Base-by-base conservation (phyloP, 2,888 invertebrate species). In the Hoplodrina blanda region DNA sequence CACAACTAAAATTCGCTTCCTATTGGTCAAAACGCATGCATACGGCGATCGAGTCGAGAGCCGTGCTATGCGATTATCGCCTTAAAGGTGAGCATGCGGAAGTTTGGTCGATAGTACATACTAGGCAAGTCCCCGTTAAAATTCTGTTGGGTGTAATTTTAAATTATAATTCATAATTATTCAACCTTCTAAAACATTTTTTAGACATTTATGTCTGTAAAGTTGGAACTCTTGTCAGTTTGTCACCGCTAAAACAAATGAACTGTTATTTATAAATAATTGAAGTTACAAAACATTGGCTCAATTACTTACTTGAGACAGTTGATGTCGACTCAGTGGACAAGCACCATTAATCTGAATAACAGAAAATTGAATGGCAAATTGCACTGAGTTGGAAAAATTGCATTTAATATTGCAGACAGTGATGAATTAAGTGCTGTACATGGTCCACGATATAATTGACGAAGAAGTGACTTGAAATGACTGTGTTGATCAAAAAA, bases 341-440 rank as follows among this genome's bases (percentile, higher is more conserved):
- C 44, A 37, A 57, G 50, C 46, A 73, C 74, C 79, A 77, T 77
- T 73, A 68, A 78, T 77, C 76, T 73, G 17, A 63, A 62, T 68
- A 52, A 15, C 56, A 64, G 30, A 79, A 25, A 64, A 78, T 65
- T 57, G 67, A 78, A 73, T 62, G 50, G 57, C 62, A 79, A 73
- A 77, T 64, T 64, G 68, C 57, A 79, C 15, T 57, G 46, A 62
- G 52, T 64, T 52, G 57, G 68, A 77, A 77, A 78, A 77, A 78
- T 50, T 79, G 59, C 74, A 68, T 74, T 80, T 62, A 73, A 81
- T 71, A 79, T 70, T 30, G 57, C 33, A 55, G 76, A 60, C 76
- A 80, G 53, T 64, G 73, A 76, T 30, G 64, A 41, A 64, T 76
- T 37, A 52, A 41, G 13, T 49, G 4, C 1, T 46, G 30, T 20